phyloP scores from a whole-genome alignment of 2,113 vertebrate genomes.

The Rhea pennata region DNA sequence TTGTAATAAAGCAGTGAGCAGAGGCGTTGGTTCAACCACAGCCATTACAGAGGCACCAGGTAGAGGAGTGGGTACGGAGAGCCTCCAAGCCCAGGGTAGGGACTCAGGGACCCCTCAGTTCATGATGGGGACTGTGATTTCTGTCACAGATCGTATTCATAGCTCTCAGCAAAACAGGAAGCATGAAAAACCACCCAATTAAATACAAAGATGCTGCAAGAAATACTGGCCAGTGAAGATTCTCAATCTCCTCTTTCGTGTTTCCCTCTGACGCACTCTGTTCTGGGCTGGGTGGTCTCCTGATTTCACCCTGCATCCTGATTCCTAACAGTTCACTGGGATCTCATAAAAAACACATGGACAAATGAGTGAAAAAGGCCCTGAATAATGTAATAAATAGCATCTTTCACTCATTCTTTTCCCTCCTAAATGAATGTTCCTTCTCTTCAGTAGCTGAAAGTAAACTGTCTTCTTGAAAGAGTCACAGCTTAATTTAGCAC shows the following conservation, averaged over 20 bases:
- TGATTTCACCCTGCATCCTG: background rate
- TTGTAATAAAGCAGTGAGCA: background rate
- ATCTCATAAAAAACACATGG: background rate
- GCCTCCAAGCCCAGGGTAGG: rapidly evolving
- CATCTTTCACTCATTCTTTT: background rate
- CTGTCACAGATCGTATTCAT: background rate
- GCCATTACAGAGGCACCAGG: background rate
- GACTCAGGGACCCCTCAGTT: background rate
- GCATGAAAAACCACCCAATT: background rate
- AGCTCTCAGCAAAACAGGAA: background rate
- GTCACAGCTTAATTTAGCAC: background rate
- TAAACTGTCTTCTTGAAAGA: rapidly evolving
- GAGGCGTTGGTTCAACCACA: background rate
- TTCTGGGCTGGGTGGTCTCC: background rate
- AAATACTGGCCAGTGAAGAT: background rate
- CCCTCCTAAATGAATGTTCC: too few relatives aligned
- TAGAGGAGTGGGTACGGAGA: background rate
- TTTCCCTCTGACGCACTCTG: background rate
- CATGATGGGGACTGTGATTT: background rate
- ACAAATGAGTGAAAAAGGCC: background rate
- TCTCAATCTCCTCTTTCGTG: background rate
- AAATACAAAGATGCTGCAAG: background rate
- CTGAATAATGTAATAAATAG: background rate
- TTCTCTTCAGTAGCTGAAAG: background rate
- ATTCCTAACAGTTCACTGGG: background rate